Percentiles rank a stretch among this genome's conserved stretches.
Evolutionary conservation across 2,888 invertebrate genomes (phyloP).

Genomic region (Neoascia interrupta): DNA sequence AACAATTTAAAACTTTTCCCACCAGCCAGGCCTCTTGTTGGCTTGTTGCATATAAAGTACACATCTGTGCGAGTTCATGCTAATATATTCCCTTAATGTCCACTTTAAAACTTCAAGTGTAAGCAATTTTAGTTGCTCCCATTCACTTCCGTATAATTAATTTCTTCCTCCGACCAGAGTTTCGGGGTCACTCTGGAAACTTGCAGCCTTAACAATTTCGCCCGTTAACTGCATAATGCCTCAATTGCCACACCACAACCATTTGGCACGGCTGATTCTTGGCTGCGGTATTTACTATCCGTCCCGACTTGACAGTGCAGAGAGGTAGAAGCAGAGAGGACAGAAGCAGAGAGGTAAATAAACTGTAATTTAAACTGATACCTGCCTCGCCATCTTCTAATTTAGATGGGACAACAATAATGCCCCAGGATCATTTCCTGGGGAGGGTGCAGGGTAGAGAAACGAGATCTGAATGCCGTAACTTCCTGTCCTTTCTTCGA

Average conservation of each 20-base stretch:
- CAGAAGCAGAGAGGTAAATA: slow-evolving; percentile 49
- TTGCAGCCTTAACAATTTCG: slow-evolving; percentile 29
- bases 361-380: slow-evolving; percentile 57
- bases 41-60: too few species aligned
- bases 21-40: too few species aligned
- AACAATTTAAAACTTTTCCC: too few species aligned
- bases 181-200: slow-evolving; percentile 31
- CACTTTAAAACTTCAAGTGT: background rate
- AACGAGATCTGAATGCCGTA: slow-evolving; percentile 25
- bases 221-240: slow-evolving; percentile 27
- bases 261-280: slow-evolving; percentile 16
- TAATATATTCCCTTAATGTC: background rate
- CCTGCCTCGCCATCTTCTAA: slow-evolving; percentile 37
- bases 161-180: slow-evolving; percentile 29
- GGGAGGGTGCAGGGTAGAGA: too few species aligned
- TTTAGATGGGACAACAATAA: slow-evolving; percentile 37
- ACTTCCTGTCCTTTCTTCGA: too few species aligned
- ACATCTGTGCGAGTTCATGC: background rate
- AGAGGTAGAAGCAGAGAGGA: too few species aligned
- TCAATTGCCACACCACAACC: slow-evolving; percentile 32
- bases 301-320: slow-evolving; percentile 35
- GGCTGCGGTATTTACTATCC: too few species aligned
- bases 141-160: slow-evolving; percentile 25
- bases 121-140: slow-evolving; percentile 9
- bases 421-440: slow-evolving; percentile 19